phyloP scores from a whole-genome alignment of 2,797 vertebrate genomes.

The Paguma larvata region DNA sequence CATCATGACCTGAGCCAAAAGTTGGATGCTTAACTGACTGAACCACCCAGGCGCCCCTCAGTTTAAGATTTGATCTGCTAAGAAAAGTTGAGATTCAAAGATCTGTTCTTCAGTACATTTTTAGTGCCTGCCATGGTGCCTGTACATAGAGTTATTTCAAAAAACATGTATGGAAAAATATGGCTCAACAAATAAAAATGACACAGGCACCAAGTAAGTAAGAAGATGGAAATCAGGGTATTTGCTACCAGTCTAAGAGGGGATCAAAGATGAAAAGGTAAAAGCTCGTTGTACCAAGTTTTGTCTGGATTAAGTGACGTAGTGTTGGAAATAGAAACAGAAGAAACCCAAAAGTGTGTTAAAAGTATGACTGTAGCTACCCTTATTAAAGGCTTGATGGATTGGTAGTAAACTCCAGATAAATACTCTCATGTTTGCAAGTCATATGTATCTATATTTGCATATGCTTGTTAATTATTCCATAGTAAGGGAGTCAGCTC shows the following conservation, averaged over 20 bases:
- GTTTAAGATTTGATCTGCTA: not conserved
- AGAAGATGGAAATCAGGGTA: not conserved
- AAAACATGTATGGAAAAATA: slow-evolving; percentile 41
- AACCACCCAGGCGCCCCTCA: not conserved
- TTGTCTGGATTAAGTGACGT: not conserved
- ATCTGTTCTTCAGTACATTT: not conserved
- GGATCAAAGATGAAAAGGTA: not conserved
- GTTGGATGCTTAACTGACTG: too few species aligned
- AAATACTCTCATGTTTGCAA: not conserved
- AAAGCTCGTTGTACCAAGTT: not conserved
- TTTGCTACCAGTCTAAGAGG: not conserved
- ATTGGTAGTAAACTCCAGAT: not conserved
- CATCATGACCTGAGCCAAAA: too few species aligned
- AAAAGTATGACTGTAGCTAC: not conserved
- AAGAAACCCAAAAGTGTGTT: not conserved
- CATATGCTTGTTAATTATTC: not conserved
- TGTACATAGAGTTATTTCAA: not conserved
- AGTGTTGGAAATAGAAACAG: slow-evolving; percentile 27
- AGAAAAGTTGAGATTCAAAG: not conserved
- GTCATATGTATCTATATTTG: not conserved
- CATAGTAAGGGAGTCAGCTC: not conserved
- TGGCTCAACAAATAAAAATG: not conserved
- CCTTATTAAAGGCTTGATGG: not conserved
- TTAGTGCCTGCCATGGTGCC: not conserved
- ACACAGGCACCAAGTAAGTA: not conserved